These are phyloP conservation scores for Athalia circularis DNA, from an alignment of 2,888 invertebrate species.

Conservation along the genomic window DNA sequence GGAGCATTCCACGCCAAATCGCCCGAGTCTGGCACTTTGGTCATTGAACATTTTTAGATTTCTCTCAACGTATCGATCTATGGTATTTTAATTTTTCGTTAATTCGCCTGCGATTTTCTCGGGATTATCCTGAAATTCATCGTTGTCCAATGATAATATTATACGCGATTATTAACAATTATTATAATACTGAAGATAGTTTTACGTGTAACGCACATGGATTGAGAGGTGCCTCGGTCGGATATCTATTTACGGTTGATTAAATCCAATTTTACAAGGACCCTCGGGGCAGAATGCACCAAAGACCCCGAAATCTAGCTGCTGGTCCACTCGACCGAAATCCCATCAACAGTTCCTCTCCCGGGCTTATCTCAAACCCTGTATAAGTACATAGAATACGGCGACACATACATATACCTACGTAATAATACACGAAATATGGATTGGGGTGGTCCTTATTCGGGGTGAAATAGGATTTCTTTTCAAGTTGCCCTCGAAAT, in stretches of 20 bases:
- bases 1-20: too few species aligned
- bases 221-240: background rate
- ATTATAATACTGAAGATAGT: background rate
- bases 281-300: background rate
- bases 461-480: too few species aligned
- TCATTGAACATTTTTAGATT: too few species aligned
- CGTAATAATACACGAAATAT: background rate
- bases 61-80: too few species aligned
- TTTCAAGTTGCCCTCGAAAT: too few species aligned
- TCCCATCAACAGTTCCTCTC: background rate
- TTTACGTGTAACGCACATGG: background rate
- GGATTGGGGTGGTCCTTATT: background rate
- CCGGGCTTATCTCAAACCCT: background rate
- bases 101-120: too few species aligned
- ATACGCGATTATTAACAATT: too few species aligned
- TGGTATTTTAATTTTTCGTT: too few species aligned
- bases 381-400: background rate
- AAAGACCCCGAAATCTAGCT: background rate
- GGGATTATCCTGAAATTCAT: too few species aligned
- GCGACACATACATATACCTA: background rate
- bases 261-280: slow-evolving; percentile 4
- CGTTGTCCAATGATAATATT: background rate
- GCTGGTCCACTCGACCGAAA: background rate
- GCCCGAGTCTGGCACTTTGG: too few species aligned
- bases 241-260: background rate